Evolutionary conservation across 2,797 vertebrate genomes (phyloP), one percentile per base, ranked within the genome.

Genomic region (Bradypodion ventrale): DNA sequence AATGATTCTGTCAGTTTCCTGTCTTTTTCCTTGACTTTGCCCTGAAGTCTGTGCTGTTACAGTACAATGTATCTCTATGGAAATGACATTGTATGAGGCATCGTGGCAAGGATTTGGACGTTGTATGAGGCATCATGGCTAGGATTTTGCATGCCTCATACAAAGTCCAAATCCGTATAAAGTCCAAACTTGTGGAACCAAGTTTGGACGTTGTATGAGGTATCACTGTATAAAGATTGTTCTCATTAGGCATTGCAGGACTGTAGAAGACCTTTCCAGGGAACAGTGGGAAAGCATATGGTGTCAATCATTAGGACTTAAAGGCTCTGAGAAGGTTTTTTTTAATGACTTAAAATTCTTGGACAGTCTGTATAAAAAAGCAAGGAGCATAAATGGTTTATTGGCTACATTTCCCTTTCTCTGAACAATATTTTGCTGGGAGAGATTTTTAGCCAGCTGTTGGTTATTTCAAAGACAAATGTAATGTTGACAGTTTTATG

Each of bases 401-500:
- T 29, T 62, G 19, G 27, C 65, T 81, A 69, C 62, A 76, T 75
- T 23, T 80, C 66, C 52, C 40, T 66, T 42, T 56, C 40, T 62
- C 63, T 69, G 32, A 77, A 42, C 32, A 85, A 70, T 12, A 46
- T 60, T 85, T 81, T 76, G 29, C 12, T 62, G 19, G 27, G 65
- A 37, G n/a, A 46, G 16, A 69, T 7, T 10, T 23, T 69, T 37
- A 81, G 42, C 65, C 78, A 85, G 79, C 65, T 85, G 79, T 72
- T 40, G 52, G 42, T 27, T 75, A 49, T 80, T 75, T 60, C 60
- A 82, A 42, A 42, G 73, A 82, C 82, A 82, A 82, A 83, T 76
- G 42, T 63, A 19, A 59, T 52, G 74, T 37, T 85, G 84, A 85
- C 84, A 85, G 79, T 85, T 85, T 82, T 82, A 85, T 27, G 70